Evolutionary conservation across 2,797 vertebrate genomes (phyloP), one percentile per base, ranked within the genome.

Genomic region (Propithecus deckenii): DNA sequence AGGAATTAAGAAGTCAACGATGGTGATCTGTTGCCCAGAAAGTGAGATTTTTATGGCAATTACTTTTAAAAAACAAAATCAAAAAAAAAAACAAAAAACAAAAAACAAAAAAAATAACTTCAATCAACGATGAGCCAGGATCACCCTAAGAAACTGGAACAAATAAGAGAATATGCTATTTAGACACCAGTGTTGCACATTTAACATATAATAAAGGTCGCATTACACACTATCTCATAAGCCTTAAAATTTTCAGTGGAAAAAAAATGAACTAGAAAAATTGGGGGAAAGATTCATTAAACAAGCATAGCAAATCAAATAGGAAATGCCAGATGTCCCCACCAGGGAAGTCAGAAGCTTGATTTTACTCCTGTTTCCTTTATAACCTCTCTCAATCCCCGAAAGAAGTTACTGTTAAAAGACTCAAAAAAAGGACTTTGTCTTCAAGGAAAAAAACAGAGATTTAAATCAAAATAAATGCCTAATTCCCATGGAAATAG

Each of bases 381-480:
- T 71, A 59, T 23, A 87, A 69, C 30, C 72, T 32, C 22, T 89
- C 23, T 78, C 3, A 55, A 63, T 61, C 20, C 30, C 38, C 61
- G 22, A 52, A 89, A 89, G 38, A 91, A 91, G 25, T 96, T 86
- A 89, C 41, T 92, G 13, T 61, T 55, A 65, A 94, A 97, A 97
- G 46, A 95, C 2, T 91, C 2, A 43, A 95, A 91, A 43, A 30
- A 13, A 75, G 13, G 2, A 0, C 3, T 89, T 98, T 89, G 59
- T 90, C 30, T 94, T 97, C 63, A 87, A 87, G 65, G 74, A 92
- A 43, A 14, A 55, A 78, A 63, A 61, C 30, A 83, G 61, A 78
- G 7, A 43, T 94, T 96, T 91, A 97, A 96, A 98, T 96, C 55
- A 98, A 98, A 98, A 97, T 91, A 97, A 98, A 96, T 75, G 80